These are phyloP conservation scores for Drosophila kikkawai DNA, from an alignment of 1,140 invertebrate genomes.

Conservation along the genomic window DNA sequence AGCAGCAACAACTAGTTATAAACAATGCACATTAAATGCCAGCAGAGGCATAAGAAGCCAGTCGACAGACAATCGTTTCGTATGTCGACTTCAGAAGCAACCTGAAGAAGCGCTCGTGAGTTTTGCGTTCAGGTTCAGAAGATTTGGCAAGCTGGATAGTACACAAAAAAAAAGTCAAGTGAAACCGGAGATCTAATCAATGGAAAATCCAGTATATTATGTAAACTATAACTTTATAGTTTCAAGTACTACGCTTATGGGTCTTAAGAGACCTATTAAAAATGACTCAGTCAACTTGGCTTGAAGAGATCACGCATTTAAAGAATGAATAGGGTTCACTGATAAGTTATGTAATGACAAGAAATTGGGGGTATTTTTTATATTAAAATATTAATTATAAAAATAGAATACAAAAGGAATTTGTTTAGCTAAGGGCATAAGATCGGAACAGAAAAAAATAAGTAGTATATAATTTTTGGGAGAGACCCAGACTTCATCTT, in stretches of 20 bases:
- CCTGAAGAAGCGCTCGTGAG: not conserved
- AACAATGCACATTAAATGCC: conserved; percentile 75
- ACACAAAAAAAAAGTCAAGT: not conserved
- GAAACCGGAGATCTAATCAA: not conserved
- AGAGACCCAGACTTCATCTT: no score
- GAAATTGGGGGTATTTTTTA: no score
- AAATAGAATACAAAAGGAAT: no score
- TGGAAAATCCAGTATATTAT: not conserved
- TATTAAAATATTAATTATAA: no score
- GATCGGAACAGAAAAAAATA: no score
- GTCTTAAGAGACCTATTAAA: not conserved
- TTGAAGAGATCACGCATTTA: not conserved
- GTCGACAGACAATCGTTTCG: conserved; percentile 8
- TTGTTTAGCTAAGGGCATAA: no score
- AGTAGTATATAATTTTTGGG: no score
- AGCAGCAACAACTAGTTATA: conserved; percentile 59
- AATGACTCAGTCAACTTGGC: conserved; percentile 1
- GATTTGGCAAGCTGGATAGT: not conserved
- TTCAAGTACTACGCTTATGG: not conserved
- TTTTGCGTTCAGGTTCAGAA: not conserved
- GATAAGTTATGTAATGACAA: not conserved
- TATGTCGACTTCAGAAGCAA: conserved; percentile 8
- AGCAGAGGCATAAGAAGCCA: conserved; percentile 18
- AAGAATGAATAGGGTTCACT: not conserved
- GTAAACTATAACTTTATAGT: not conserved